Evolutionary conservation across 23 tunicate species (phyloP), one percentile per base, ranked within the genome.

Genomic region (Diplosoma virens): DNA sequence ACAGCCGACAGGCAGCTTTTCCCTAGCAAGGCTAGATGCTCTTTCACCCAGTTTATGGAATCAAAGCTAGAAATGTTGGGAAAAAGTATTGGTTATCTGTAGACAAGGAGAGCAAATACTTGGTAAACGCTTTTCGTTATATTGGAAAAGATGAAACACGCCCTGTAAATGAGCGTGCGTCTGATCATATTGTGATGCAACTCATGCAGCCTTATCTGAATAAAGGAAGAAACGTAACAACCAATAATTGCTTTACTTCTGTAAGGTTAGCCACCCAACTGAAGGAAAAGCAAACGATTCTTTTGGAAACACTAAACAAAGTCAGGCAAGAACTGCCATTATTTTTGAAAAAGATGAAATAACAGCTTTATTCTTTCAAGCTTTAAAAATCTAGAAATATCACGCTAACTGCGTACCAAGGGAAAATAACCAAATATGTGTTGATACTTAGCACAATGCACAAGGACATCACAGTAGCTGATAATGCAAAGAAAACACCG

Each of bases 281-380:
- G 14, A 41, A 41, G 14, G 50, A 58, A 58, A 58, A 58, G 65
- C 65, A 58, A 58, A 58, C 7, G 65, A 58, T 17, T 58, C 65
- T 58, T 58, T 22, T 58, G 24, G 26, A 23, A 58, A 11, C 21
- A n/a, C 24, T 9, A 58, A 58, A n/a, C n/a, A 9, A 58, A 58
- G n/a, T 58, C 24, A 23, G 65, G 16, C 14, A 22, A 58, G 21
- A 58, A 23, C 7, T 58, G 65, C 65, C 65, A 9, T n/a, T n/a
- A 58, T 41, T n/a, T 23, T 58, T 58, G 65, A 58, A 22, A 58
- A 58, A 58, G 65, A 58, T n/a, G 20, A 41, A 41, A 41, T 9
- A 41, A 41, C 11, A 41, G 50, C 50, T 41, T 41, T 14, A 14
- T 41, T 41, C 14, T 41, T 41, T 9, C 50, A 41, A 41, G 50